Percentiles rank a stretch among this genome's conserved stretches.
Conservation (phyloP, 2,888 invertebrate genomes). For the Coelinius sp. region DNA sequence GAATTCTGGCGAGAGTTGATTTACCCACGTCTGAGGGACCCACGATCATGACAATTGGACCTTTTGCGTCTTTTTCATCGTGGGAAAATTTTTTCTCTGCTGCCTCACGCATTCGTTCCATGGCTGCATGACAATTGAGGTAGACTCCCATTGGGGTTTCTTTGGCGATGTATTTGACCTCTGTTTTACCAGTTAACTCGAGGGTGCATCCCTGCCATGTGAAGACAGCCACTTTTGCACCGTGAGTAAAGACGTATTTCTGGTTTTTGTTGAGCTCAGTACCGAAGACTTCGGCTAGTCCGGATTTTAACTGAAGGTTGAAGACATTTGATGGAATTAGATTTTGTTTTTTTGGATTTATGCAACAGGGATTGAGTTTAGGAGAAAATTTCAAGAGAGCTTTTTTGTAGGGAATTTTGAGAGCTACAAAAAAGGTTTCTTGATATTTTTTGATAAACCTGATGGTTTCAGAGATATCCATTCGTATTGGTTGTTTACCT, state of each 20-base stretch:
- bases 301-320: conserved; percentile 81
- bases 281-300: conserved; percentile 96
- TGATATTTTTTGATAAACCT: no score
- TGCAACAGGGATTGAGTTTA: no score
- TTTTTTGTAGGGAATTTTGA: no score
- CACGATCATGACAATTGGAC: conserved; percentile 91
- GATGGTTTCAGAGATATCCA: no score
- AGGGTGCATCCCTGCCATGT: conserved; percentile 96
- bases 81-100: conserved; percentile 77
- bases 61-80: conserved; percentile 76
- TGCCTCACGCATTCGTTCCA: conserved; percentile 89
- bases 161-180: conserved; percentile 94
- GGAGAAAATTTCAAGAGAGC: no score
- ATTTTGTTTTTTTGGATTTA: no score
- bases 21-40: conserved; percentile 98
- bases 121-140: conserved; percentile 93
- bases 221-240: conserved; percentile 95
- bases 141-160: conserved; percentile 98
- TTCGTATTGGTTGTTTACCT: conserved; percentile 74
- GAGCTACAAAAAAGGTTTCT: no score
- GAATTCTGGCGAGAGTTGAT: conserved; percentile 88
- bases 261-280: conserved; percentile 95
- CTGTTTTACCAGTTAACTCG: conserved; percentile 89
- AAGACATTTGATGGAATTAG: background rate
- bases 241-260: conserved; percentile 88